Base-by-base conservation (phyloP, 2,113 vertebrate genomes). In the Abramis brama region DNA sequence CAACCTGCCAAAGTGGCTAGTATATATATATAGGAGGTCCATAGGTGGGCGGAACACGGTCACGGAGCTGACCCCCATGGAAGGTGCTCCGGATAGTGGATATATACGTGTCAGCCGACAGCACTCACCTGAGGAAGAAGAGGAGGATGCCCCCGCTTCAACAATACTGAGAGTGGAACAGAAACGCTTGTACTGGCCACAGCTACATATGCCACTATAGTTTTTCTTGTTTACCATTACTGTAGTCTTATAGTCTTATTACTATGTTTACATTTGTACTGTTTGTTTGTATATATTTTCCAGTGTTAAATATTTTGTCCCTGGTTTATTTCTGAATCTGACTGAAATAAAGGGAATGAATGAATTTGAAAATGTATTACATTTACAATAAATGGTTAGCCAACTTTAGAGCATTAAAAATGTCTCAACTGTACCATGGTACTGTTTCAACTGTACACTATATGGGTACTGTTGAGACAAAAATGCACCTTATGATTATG, bases 21-120 rank as follows among this genome's bases (percentile, higher is more conserved):
- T 39, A 7, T 33, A 33, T 33, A 33, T 33, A 33, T 33, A 33
- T 33, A 33, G 97, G 96, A 3, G 96, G 96, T 0, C 97, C 96
- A 91, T 97, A 97, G 23, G 95, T 93, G 0, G 93, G 92, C 12
- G 95, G 93, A 9, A 96, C 94, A 0, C 97, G 96, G 87, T 98
- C 97, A 81, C 97, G 95, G 85, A 98, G 95, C 88, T 98, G 97
- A 3, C 97, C 97, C 0, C 97, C 97, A 0, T 98, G 97, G 91
- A 98, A 98, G 91, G 97, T 98, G 94, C 97, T 97, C 88, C 97
- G 97, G 89, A 96, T 95, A n/a, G 96, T 96, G 90, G 96, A 96
- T 88, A 97, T 88, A 97, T 96, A 0, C 97, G 93, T 2, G 96
- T 96, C 87, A 98, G 94, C 62, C 96, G 95, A 91, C 95, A 96